Base-by-base conservation (phyloP, 2,797 vertebrate genomes). In the Cyprinella venusta region DNA sequence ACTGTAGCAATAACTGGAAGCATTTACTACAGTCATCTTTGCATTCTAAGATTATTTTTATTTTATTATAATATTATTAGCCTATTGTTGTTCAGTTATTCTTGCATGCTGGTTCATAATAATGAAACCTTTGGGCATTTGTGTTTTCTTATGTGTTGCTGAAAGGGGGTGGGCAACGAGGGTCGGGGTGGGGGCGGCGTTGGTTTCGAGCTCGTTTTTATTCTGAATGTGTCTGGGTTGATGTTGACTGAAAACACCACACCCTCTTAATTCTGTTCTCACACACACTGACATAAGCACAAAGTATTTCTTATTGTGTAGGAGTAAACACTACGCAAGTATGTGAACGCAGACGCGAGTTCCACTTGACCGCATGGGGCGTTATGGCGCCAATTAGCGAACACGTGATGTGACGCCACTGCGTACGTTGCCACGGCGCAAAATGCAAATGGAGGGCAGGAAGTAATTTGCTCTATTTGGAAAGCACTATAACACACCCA, bases 1-100 rank as follows among this genome's bases (percentile, higher is more conserved):
- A 95, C 91, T 95, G 95, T 95, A 97, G 96, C 96, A 96, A 95
- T 96, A 97, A 94, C 92, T 94, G 88, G 93, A 94, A 94, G 90
- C 94, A 92, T 95, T 94, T 94, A 93, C 92, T 92, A 94, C 93
- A 94, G 93, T 95, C 94, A 93, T 93, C 94, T 94, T 95, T 96
- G 95, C 95, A 94, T 94, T 94, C 92, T 95, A 95, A 93, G 92
- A 94, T 93, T 94, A 93, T 96, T 93, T 93, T 93, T 96, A 95
- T 95, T 94, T 94, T 95, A 93, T 94, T 94, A 93, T 92, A 94
- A 94, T 93, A 94, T 92, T 95, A 92, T 93, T 94, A 94, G 93
- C 90, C 92, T 93, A 91, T 93, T 93, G 93, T 93, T 92, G 93
- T 95, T 95, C 90, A 90, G 93, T 94, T 95, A 90, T 94, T 92